phyloP scores from a whole-genome alignment of 2,888 invertebrate genomes.

The Lepidocyrtoides sp. region DNA sequence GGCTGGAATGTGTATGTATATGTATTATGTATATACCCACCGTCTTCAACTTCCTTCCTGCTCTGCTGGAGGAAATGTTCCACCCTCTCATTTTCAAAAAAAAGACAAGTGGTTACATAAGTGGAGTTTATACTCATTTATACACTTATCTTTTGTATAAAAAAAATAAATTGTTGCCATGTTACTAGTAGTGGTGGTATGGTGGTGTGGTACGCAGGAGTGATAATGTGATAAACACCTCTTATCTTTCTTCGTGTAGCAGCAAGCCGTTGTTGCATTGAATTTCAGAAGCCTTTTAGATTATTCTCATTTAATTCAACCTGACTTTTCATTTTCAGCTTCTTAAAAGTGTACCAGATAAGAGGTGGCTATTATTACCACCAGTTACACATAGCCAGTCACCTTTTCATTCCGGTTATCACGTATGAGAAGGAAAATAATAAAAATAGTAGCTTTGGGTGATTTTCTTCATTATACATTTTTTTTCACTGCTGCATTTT shows the following conservation, averaged over 20 bases:
- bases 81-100: slow-evolving; percentile 5
- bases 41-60: neutral
- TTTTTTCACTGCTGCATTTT: too few species aligned
- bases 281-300: neutral
- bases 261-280: too few species aligned
- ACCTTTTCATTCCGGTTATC: too few species aligned
- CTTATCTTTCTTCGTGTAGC: neutral
- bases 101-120: neutral
- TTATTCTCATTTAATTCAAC: neutral
- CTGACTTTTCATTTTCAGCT: slow-evolving; percentile 27
- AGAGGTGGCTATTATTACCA: neutral
- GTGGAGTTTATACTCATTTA: neutral
- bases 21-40: neutral
- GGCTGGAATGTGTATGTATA: too few species aligned
- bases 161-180: too few species aligned
- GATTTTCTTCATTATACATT: neutral
- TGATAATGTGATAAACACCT: slow-evolving; percentile 31
- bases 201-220: neutral
- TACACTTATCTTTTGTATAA: too few species aligned
- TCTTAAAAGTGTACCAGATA: too few species aligned
- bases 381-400: neutral
- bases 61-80: neutral
- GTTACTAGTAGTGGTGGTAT: too few species aligned
- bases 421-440: too few species aligned
- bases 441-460: neutral